Base-by-base conservation (phyloP, 2,888 invertebrate species). In the Dusona sp. region DNA sequence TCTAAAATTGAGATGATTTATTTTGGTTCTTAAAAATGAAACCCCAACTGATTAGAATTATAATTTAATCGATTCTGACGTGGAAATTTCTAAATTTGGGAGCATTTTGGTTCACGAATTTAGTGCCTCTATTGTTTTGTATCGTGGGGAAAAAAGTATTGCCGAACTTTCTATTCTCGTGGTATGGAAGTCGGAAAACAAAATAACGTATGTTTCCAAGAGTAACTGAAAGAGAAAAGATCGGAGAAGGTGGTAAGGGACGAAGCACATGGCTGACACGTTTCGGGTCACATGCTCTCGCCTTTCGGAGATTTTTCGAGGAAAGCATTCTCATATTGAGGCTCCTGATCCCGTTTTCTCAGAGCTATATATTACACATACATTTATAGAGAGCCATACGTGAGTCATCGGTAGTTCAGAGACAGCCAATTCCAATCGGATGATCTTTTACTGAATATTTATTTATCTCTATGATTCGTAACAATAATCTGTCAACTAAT, bases 231-330 rank as follows among this genome's bases (percentile, higher is more conserved):
- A 79, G 74, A 42, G 36, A 42, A 42, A 42, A 42, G 42, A 42
- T 11, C 42, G 11, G 64, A 45, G 16, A 16, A 61, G 67, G 72
- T 45, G 64, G 61, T 29, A 33, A 48, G 51, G 57, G 61, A n/a
- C 61, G n/a, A 72, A 70, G 84, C 88, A 89, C 88, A 88, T 88
- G 88, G 88, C 86, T 78, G 81, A 74, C 88, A 88, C 87, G 83
- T 89, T 88, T 87, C 61, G 72, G 84, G 64, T 83, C 83, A 54
- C 80, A 78, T 73, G 70, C 74, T 45, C 57, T 48, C 70, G 80
- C 38, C 80, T 78, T 61, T 82, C 45, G 48, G 61, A 81, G 73
- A 87, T 83, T 87, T 87, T 88, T 84, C 87, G 79, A 45, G 72
- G 87, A 88, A 88, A 83, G 73, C 78, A 79, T 81, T 79, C 80